phyloP scores from a whole-genome alignment of 2,888 invertebrate species.

The Drosophila recens region DNA sequence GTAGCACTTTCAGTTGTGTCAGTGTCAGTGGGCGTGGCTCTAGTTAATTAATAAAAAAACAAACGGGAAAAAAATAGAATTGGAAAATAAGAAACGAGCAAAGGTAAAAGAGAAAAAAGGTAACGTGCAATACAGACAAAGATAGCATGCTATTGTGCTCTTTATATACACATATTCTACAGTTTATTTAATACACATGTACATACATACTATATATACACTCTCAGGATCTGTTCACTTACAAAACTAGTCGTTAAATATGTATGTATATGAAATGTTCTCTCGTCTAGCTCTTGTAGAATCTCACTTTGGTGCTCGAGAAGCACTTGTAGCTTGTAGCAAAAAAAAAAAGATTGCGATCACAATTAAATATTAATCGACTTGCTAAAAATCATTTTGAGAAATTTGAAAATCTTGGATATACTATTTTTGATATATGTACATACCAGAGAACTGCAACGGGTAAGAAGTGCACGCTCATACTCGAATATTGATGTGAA shows the following conservation, averaged over 20 bases:
- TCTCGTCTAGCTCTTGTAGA: slow-evolving; percentile 65
- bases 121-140: slow-evolving; percentile 6
- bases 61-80: slow-evolving; percentile 8
- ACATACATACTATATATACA: background rate
- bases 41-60: slow-evolving; percentile 38
- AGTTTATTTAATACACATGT: background rate
- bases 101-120: slow-evolving; percentile 19
- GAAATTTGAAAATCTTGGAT: background rate
- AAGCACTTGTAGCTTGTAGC: slow-evolving; percentile 69
- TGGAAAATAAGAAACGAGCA: slow-evolving; percentile 30
- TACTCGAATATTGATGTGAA: too few species aligned
- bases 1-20: slow-evolving; percentile 28
- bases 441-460: too few species aligned
- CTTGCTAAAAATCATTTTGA: background rate
- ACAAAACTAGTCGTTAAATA: slow-evolving; percentile 23
- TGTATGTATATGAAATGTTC: slow-evolving; percentile 8
- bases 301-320: slow-evolving; percentile 74
- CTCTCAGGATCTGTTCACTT: too few species aligned
- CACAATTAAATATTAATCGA: background rate
- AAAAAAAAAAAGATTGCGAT: slow-evolving; percentile 1
- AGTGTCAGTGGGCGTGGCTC: slow-evolving; percentile 57
- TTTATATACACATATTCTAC: slow-evolving; percentile 16
- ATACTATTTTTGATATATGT: too few species aligned
- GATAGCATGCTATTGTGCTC: slow-evolving; percentile 6
- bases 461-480: too few species aligned